Conservation (phyloP, 2,113 vertebrate species). For the Notiomystis cincta region DNA sequence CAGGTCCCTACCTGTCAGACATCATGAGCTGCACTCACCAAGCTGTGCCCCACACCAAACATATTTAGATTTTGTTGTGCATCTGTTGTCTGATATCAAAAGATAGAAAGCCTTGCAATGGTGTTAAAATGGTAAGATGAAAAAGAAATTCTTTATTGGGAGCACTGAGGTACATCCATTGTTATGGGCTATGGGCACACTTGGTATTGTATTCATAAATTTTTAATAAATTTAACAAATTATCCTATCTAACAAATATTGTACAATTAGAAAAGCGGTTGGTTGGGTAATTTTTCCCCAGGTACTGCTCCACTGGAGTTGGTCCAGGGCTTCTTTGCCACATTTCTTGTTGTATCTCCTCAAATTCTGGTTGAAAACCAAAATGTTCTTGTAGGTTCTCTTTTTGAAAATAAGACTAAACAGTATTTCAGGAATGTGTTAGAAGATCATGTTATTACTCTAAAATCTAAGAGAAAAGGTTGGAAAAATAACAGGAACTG, state of each 20-base stretch:
- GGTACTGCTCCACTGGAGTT: neutral
- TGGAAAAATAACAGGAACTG: neutral
- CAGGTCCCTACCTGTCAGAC: neutral
- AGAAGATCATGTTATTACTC: neutral
- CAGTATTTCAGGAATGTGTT: neutral
- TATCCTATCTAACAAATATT: neutral
- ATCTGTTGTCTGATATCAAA: neutral
- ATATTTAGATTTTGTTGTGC: rapidly evolving
- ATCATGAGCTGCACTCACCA: neutral
- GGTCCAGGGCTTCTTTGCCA: neutral
- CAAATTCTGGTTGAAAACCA: neutral
- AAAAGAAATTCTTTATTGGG: neutral
- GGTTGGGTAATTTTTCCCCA: neutral
- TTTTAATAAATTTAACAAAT: neutral
- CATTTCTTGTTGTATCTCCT: neutral
- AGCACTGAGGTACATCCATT: neutral
- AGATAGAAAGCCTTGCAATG: neutral
- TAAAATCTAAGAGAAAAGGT: neutral
- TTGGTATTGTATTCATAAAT: rapidly evolving
- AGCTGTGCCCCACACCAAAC: neutral
- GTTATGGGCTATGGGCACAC: neutral
- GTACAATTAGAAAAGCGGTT: neutral
- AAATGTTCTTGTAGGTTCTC: neutral
- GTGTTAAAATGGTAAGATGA: neutral
- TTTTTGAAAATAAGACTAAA: neutral